A percentile compares a stretch with the other conserved stretches of the same genome.
Evolutionary conservation across 1,140 invertebrate genomes (phyloP).

Genomic region (Lasaia peninsularis): DNA sequence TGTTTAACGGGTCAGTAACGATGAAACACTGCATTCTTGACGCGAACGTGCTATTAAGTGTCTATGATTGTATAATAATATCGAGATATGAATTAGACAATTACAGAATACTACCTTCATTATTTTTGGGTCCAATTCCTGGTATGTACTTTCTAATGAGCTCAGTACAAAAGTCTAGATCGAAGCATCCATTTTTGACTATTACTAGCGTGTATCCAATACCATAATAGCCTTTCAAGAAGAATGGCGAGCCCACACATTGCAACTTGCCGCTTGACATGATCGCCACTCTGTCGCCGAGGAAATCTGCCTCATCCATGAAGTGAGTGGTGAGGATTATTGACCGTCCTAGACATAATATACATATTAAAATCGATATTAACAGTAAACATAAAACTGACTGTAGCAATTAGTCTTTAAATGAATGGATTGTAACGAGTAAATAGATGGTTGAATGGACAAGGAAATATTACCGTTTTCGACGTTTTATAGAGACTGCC

Average conservation of each 20-base stretch:
- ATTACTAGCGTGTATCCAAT: constrained; percentile 85
- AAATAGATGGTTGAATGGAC: too few relatives aligned
- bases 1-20: too few relatives aligned
- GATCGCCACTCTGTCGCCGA: constrained; percentile 95
- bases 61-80: too few relatives aligned
- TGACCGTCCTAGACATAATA: constrained; percentile 78
- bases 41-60: too few relatives aligned
- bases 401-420: not conserved
- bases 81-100: not conserved
- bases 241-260: constrained; percentile 80
- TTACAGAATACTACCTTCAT: constrained; percentile 41
- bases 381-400: not conserved
- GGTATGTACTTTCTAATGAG: constrained; percentile 53
- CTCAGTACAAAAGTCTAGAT: constrained; percentile 37
- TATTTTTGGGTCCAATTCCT: constrained; percentile 40
- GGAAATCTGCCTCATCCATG: constrained; percentile 98
- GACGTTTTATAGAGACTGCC: too few relatives aligned
- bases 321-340: constrained; percentile 97
- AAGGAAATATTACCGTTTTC: too few relatives aligned
- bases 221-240: constrained; percentile 84
- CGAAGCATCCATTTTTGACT: constrained; percentile 52
- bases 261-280: constrained; percentile 89
- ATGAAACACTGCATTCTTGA: too few relatives aligned
- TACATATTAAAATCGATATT: not conserved
- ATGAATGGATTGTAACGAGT: not conserved